Evolutionary conservation across 2,888 invertebrate species (phyloP).

Genomic region (Diachrysia chrysitis): DNA sequence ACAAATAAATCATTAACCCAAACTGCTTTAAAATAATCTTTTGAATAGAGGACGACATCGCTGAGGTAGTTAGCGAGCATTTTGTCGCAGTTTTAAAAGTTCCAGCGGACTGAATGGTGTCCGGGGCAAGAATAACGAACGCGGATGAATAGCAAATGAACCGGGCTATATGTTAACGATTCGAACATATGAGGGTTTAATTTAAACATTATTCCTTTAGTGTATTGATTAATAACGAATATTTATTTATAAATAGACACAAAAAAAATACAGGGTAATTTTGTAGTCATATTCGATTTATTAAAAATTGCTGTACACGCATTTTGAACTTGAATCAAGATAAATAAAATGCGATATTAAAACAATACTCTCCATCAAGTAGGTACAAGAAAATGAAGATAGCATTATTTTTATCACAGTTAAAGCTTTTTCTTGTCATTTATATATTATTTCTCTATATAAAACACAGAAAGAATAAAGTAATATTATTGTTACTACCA

Average conservation of each 20-base stretch:
- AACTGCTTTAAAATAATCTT: conserved; percentile 36
- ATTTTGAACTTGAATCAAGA: conserved; percentile 2
- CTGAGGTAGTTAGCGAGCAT: conserved; percentile 38
- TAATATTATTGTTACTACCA: not conserved
- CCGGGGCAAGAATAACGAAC: conserved; percentile 41
- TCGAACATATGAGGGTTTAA: conserved; percentile 25
- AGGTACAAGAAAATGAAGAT: too few relatives aligned
- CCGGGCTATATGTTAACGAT: conserved; percentile 42
- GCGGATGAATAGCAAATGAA: conserved; percentile 46
- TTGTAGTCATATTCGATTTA: too few relatives aligned
- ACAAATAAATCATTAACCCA: conserved; percentile 35
- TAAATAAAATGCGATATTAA: too few relatives aligned
- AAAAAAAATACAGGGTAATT: too few relatives aligned
- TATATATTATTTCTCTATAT: too few relatives aligned
- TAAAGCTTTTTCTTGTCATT: too few relatives aligned
- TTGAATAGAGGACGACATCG: conserved; percentile 35
- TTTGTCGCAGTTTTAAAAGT: conserved; percentile 35
- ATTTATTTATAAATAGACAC: too few relatives aligned
- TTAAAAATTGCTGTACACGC: conserved; percentile 24
- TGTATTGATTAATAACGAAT: too few relatives aligned
- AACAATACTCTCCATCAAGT: too few relatives aligned
- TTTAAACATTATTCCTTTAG: too few relatives aligned
- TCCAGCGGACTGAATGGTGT: conserved; percentile 36
- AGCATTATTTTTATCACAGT: too few relatives aligned
- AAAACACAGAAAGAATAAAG: too few relatives aligned